Evolutionary conservation across 2,888 invertebrate genomes (phyloP).

Genomic region (Gastracanthus pulcherrimus): DNA sequence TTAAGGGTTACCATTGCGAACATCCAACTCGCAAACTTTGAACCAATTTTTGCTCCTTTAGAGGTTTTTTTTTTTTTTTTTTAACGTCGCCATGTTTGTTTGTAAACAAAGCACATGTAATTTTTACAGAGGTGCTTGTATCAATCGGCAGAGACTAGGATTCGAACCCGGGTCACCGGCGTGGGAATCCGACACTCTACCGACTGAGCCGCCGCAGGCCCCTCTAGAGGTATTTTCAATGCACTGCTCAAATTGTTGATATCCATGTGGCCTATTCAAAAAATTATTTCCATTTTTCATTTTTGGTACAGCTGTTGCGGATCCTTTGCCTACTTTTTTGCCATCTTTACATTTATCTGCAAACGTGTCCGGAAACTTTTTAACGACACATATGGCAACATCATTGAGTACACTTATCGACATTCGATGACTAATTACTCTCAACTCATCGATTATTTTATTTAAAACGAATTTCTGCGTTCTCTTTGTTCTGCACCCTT

Average conservation of each 20-base stretch:
- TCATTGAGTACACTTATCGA: background rate
- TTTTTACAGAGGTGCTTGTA: no score
- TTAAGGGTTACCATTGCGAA: background rate
- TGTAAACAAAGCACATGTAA: no score
- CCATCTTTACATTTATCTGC: background rate
- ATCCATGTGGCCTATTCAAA: background rate
- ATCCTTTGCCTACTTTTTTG: background rate
- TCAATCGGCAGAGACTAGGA: no score
- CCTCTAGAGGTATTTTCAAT: background rate
- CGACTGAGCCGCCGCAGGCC: no score
- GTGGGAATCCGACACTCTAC: no score
- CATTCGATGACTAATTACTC: background rate
- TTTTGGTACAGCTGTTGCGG: background rate
- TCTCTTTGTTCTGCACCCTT: no score
- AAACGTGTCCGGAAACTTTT: background rate
- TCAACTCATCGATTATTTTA: background rate
- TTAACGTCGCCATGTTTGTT: no score
- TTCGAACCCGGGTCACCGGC: no score
- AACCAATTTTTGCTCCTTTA: background rate
- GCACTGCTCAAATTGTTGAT: background rate
- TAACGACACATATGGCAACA: background rate
- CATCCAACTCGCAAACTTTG: background rate
- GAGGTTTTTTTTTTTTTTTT: no score
- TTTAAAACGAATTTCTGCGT: background rate
- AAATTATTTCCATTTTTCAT: background rate